Evolutionary conservation across 2,888 invertebrate species (phyloP), one percentile per base, ranked within the genome.

Genomic region (Xanthorhoe designata): DNA sequence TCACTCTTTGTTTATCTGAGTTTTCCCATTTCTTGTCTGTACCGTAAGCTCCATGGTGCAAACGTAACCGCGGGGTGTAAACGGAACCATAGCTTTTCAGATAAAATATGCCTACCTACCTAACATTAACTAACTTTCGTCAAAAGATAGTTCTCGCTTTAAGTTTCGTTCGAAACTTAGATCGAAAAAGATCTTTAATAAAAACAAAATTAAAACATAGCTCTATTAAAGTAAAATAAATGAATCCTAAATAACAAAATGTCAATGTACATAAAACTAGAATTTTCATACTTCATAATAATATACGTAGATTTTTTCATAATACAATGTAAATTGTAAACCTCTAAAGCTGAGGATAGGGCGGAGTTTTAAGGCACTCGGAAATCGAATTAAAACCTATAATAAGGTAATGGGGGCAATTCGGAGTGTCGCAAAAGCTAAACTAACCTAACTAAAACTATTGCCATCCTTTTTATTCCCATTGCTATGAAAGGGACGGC

Each of bases 101-200:
- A 35, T 47, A 35, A 54, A 49, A 49, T 61, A 54, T 57, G 15
- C 19, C 2, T n/a, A n/a, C n/a, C n/a, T 54, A 47, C 0, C 68
- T 61, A 66, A 64, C 68, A 73, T 75, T 8, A 65, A 69, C 69
- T 78, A 64, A 69, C 70, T 71, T 52, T 67, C 35, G 61, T 29
- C 17, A 66, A 70, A 78, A 76, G 73, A 61, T 17, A 75, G 76
- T 45, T 85, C 88, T 90, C 90, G 75, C 85, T 86, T 85, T 85
- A 79, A 83, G 86, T 91, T 91, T 90, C 87, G 60, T 69, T 69
- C 80, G 85, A 90, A 91, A 91, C 90, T 82, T 81, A 88, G 88
- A 89, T 86, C 79, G 90, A 89, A 86, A 84, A 79, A 73, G 69
- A 74, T 62, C 62, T 67, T 67, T 65, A 52, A 51, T 1, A 13